Evolutionary conservation across 30 jellyfish, hydroid and myxozoan species (phyloP).

Genomic region (Pseudorhiza aurosa): DNA sequence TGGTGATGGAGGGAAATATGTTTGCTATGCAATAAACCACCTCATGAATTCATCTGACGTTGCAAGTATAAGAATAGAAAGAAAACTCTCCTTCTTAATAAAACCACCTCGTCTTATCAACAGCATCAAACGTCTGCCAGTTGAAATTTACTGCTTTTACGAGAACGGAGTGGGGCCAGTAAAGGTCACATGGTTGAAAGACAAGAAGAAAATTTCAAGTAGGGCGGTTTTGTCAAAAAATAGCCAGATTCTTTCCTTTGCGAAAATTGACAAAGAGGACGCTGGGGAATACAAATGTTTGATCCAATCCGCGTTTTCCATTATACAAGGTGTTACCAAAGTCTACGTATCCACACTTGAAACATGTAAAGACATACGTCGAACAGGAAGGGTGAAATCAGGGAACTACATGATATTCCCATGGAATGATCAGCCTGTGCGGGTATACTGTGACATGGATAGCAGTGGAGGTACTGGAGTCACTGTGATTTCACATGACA

Average conservation of each 20-base stretch:
- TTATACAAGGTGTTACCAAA: background rate
- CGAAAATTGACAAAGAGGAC: background rate
- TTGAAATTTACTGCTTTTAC: conserved; percentile 8
- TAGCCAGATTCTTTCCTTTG: background rate
- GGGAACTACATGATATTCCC: conserved; percentile 16
- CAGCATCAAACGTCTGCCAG: background rate
- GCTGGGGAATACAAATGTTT: conserved; percentile 14
- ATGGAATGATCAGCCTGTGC: background rate
- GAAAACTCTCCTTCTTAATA: conserved; percentile 1
- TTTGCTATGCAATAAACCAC: conserved; percentile 29
- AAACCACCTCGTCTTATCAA: background rate
- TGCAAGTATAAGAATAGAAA: background rate
- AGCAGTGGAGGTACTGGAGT: conserved; percentile 26
- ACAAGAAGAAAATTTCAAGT: background rate
- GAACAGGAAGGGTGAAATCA: conserved; percentile 4
- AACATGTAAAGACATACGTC: conserved; percentile 29
- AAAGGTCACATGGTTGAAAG: conserved; percentile 9
- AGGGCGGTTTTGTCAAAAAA: background rate
- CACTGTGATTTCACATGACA: conserved; percentile 55
- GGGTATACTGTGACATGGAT: conserved; percentile 49
- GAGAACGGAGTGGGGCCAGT: conserved; percentile 21
- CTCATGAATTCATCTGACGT: conserved; percentile 4
- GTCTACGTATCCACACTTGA: background rate
- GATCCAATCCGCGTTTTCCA: background rate
- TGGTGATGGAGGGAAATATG: conserved; percentile 34